Conservation (phyloP, 1,140 invertebrate species). For the Mycetomoellerius zeteki region DNA sequence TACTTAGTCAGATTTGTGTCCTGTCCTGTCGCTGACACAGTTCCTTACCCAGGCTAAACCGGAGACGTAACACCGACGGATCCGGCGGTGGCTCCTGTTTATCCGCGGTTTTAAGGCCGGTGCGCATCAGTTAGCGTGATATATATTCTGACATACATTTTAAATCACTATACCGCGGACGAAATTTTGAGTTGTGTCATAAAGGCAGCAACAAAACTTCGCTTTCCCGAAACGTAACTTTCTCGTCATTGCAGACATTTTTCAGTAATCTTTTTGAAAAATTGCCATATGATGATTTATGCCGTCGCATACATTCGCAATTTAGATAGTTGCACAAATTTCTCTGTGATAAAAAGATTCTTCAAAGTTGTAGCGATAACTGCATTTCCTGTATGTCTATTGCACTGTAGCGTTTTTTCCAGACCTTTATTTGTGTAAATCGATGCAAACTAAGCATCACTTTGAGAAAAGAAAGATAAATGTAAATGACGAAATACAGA, state of each 20-base stretch:
- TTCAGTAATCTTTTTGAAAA: slow-evolving; percentile 18
- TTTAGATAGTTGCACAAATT: not conserved
- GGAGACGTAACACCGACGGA: slow-evolving; percentile 33
- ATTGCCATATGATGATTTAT: not conserved
- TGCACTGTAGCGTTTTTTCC: not conserved
- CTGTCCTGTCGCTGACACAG: slow-evolving; percentile 51
- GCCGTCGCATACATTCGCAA: not conserved
- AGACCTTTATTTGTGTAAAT: not conserved
- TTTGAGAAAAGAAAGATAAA: not conserved
- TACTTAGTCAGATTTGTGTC: slow-evolving; percentile 70
- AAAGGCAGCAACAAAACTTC: not conserved
- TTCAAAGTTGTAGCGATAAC: not conserved
- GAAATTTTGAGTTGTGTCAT: slow-evolving; percentile 2
- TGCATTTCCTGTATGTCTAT: not conserved
- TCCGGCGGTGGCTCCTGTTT: slow-evolving; percentile 56
- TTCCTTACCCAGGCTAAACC: slow-evolving; percentile 23
- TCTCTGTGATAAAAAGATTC: slow-evolving; percentile 8
- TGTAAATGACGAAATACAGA: not conserved
- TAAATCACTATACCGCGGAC: not conserved
- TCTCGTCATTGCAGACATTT: not conserved
- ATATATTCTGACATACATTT: not conserved
- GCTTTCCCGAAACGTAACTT: not conserved
- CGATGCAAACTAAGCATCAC: not conserved
- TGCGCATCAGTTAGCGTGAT: slow-evolving; percentile 1
- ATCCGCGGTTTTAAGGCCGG: slow-evolving; percentile 28